phyloP scores from a whole-genome alignment of 2,113 vertebrate genomes.

The Actenoides lindsayi region DNA sequence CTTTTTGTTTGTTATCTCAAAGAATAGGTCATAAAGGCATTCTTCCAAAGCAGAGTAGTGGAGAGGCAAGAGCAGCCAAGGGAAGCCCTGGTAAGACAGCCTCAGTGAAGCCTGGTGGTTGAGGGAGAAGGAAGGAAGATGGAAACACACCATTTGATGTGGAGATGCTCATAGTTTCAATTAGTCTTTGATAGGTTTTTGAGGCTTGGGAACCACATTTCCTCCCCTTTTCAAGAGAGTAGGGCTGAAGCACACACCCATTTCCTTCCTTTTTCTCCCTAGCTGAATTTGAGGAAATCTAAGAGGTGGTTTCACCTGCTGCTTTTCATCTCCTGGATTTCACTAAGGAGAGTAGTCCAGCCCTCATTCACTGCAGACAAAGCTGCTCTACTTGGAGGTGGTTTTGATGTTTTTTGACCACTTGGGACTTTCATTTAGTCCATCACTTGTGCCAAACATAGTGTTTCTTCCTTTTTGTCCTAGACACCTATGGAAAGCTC shows the following conservation, averaged over 20 bases:
- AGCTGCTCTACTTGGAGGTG: neutral
- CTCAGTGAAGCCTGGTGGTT: neutral
- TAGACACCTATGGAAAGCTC: slow-evolving; percentile 93
- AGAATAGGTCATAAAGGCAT: neutral
- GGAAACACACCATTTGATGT: neutral
- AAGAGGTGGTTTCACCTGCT: neutral
- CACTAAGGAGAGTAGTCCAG: neutral
- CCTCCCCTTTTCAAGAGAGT: neutral
- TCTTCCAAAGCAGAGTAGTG: neutral
- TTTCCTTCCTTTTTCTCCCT: neutral
- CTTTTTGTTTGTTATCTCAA: neutral
- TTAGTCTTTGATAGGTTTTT: neutral
- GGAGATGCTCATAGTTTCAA: neutral
- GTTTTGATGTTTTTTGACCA: neutral
- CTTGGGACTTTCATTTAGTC: neutral
- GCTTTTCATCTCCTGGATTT: neutral
- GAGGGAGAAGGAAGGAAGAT: neutral
- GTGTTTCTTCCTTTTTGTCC: neutral
- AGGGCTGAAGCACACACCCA: neutral
- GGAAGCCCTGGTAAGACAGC: neutral
- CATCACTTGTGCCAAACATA: neutral
- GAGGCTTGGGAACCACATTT: neutral
- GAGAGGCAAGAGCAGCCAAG: neutral
- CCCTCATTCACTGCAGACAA: neutral
- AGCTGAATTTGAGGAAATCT: neutral